Percentiles rank a stretch among this genome's conserved stretches.
Evolutionary conservation across 2,113 vertebrate species (phyloP).

Genomic region (Entosphenus tridentatus): DNA sequence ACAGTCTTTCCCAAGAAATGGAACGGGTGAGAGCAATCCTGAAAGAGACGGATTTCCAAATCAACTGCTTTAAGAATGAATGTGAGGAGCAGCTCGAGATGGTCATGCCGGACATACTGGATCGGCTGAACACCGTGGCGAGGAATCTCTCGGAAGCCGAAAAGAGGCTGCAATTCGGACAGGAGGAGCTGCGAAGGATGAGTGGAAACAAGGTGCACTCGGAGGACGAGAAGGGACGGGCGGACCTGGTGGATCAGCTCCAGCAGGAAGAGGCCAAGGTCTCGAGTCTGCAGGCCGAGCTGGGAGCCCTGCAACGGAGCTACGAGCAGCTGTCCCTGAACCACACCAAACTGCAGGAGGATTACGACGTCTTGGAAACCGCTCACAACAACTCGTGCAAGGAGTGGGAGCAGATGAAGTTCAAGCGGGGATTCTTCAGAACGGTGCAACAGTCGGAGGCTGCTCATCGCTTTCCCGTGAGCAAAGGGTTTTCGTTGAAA

Average conservation of each 20-base stretch:
- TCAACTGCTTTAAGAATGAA: too few relatives aligned
- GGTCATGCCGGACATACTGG: too few relatives aligned
- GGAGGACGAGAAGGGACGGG: slow-evolving; percentile 18
- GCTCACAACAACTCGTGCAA: neutral
- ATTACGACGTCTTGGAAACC: slow-evolving; percentile 16
- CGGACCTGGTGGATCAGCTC: slow-evolving; percentile 23
- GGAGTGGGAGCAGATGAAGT: too few relatives aligned
- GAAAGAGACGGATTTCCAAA: too few relatives aligned
- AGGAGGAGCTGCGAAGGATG: slow-evolving; percentile 38
- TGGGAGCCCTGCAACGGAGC: slow-evolving; percentile 8
- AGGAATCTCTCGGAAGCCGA: slow-evolving; percentile 60
- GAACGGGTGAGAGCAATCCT: too few relatives aligned
- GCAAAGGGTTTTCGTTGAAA: too few relatives aligned
- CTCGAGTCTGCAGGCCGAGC: too few relatives aligned
- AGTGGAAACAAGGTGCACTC: slow-evolving; percentile 17
- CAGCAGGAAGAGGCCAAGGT: slow-evolving; percentile 20
- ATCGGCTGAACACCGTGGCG: slow-evolving; percentile 22
- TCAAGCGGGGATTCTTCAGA: too few relatives aligned
- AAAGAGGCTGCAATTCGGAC: slow-evolving; percentile 39
- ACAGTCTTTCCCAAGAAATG: too few relatives aligned
- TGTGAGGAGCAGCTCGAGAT: too few relatives aligned
- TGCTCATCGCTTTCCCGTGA: too few relatives aligned
- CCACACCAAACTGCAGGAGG: slow-evolving; percentile 19
- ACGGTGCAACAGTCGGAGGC: too few relatives aligned
- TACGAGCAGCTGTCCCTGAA: slow-evolving; percentile 13